Evolutionary conservation across 2,113 vertebrate genomes (phyloP).

Genomic region (Gobiocypris rarus): DNA sequence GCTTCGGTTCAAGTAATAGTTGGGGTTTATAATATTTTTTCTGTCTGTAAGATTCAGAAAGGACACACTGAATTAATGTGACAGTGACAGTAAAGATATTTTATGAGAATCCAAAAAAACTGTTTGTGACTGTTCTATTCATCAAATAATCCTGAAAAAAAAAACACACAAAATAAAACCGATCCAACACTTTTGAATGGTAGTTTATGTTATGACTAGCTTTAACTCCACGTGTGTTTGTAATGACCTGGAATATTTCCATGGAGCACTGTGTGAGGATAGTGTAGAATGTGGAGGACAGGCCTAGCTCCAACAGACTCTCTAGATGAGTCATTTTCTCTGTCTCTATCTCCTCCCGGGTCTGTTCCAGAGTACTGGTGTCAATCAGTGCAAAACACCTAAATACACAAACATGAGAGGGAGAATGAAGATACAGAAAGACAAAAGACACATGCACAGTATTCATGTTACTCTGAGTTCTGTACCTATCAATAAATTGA

Average conservation of each 20-base stretch:
- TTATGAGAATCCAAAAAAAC: neutral
- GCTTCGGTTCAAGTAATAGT: neutral
- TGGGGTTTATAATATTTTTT: neutral
- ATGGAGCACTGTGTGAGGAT: conserved; percentile 95
- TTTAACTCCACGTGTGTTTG: neutral
- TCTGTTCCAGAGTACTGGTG: conserved; percentile 96
- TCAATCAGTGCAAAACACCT: conserved; percentile 98
- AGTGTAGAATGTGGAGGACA: conserved; percentile 97
- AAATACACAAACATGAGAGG: conserved; percentile 30
- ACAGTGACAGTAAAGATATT: neutral
- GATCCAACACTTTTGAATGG: neutral
- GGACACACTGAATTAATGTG: neutral
- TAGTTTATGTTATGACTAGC: conserved; percentile 20
- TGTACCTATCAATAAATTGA: conserved; percentile 96
- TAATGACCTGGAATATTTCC: conserved; percentile 91
- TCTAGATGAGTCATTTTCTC: conserved; percentile 98
- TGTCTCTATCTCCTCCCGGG: conserved; percentile 94
- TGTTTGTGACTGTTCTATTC: neutral
- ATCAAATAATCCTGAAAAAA: neutral
- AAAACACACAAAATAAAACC: neutral
- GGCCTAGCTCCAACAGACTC: conserved; percentile 92
- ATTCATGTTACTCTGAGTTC: neutral
- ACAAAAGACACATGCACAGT: neutral
- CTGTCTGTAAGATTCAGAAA: neutral
- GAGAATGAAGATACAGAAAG: neutral